phyloP scores from a whole-genome alignment of 2,113 vertebrate species.

The Suricata suricatta region DNA sequence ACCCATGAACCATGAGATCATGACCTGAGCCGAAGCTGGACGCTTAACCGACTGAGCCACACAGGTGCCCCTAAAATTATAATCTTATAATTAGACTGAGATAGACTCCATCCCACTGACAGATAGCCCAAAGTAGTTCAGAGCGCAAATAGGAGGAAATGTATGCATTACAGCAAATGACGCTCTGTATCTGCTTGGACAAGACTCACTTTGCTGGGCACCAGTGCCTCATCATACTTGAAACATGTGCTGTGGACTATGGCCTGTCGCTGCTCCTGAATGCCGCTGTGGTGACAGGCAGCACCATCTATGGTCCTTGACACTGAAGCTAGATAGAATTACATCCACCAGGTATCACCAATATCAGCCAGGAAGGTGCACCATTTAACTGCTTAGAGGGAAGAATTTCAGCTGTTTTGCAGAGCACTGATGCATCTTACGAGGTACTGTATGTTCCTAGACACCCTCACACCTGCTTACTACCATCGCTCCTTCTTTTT shows the following conservation, averaged over 20 bases:
- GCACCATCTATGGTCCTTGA: not conserved
- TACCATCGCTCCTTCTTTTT: not conserved
- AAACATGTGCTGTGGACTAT: not conserved
- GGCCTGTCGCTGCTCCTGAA: not conserved
- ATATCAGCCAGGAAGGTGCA: not conserved
- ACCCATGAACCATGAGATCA: too few species aligned
- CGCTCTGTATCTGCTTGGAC: not conserved
- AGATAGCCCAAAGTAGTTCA: not conserved
- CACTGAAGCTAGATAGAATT: not conserved
- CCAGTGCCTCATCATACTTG: not conserved
- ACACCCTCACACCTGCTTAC: not conserved
- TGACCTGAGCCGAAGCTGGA: too few species aligned
- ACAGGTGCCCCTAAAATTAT: not conserved
- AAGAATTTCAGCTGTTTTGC: not conserved
- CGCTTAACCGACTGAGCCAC: too few species aligned
- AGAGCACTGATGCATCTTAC: not conserved
- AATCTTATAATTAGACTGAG: not conserved
- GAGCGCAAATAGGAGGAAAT: not conserved
- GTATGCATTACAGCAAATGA: not conserved
- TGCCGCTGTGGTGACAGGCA: not conserved
- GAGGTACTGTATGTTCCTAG: not conserved
- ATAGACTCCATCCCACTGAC: not conserved
- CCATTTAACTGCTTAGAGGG: not conserved
- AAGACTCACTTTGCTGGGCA: not conserved
- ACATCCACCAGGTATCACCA: not conserved